phyloP scores from a whole-genome alignment of 2,797 vertebrate genomes.

The Rhincodon typus region DNA sequence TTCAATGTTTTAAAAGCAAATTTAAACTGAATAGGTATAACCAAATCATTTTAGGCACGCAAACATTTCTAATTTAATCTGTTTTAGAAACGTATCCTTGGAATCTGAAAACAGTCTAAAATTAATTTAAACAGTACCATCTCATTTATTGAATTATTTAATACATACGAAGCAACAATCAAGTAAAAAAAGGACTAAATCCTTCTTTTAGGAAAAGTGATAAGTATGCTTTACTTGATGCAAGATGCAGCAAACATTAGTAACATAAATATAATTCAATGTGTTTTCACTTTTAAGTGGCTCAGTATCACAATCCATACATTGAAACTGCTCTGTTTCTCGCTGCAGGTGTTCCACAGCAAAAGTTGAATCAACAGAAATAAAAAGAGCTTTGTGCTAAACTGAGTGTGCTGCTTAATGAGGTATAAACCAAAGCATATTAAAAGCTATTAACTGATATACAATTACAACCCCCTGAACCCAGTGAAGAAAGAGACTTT shows the following conservation, averaged over 20 bases:
- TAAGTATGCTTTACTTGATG: neutral
- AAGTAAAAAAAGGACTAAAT: neutral
- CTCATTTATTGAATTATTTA: neutral
- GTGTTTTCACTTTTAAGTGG: slow-evolving; percentile 19
- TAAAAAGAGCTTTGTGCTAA: slow-evolving; percentile 29
- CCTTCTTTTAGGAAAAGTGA: neutral
- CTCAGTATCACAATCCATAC: slow-evolving; percentile 8
- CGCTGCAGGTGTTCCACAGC: slow-evolving; percentile 24
- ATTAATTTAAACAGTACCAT: neutral
- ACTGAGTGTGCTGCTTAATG: slow-evolving; percentile 13
- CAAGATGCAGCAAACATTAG: neutral
- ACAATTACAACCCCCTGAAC: slow-evolving; percentile 34
- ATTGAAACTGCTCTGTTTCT: slow-evolving; percentile 16
- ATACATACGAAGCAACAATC: neutral
- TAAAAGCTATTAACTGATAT: slow-evolving; percentile 35
- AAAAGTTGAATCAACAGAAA: neutral
- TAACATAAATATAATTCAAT: neutral
- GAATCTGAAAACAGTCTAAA: neutral
- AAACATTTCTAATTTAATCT: neutral
- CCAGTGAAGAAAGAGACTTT: neutral
- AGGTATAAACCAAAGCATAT: slow-evolving; percentile 27
- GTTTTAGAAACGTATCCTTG: neutral
- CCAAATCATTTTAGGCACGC: neutral
- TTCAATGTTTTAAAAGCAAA: neutral
- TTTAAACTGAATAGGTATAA: neutral